Conservation (phyloP, 1,140 invertebrate genomes). For the Drosophila grimshawi region DNA sequence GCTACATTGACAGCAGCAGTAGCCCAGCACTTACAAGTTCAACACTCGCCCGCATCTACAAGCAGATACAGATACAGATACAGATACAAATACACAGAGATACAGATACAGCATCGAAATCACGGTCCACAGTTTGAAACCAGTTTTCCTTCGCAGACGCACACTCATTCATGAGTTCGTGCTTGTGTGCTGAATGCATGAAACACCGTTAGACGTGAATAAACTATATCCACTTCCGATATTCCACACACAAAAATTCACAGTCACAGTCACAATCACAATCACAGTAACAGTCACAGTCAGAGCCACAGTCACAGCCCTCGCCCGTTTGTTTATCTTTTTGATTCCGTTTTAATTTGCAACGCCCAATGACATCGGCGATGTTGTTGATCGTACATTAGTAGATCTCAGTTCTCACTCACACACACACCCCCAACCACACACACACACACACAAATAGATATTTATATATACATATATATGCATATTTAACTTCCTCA, state of each 20-base stretch:
- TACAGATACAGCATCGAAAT: neutral
- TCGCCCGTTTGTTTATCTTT: slow-evolving; percentile 23
- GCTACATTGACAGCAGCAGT: neutral
- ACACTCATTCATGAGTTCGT: slow-evolving; percentile 29
- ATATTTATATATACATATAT: no score
- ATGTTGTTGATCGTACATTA: neutral
- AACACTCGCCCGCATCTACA: slow-evolving; percentile 58
- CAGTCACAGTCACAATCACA: slow-evolving; percentile 2
- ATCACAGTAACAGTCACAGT: slow-evolving; percentile 4
- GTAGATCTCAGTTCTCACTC: slow-evolving; percentile 11
- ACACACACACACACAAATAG: neutral
- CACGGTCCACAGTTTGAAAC: slow-evolving; percentile 40
- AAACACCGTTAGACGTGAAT: slow-evolving; percentile 70
- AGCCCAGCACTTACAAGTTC: slow-evolving; percentile 49
- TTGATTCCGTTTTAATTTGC: slow-evolving; percentile 35
- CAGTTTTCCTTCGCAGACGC: slow-evolving; percentile 68
- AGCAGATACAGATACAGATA: slow-evolving; percentile 5
- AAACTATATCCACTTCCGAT: slow-evolving; percentile 65
- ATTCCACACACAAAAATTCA: slow-evolving; percentile 1
- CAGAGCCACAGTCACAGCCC: slow-evolving; percentile 19
- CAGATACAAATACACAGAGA: slow-evolving; percentile 14
- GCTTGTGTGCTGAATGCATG: slow-evolving; percentile 36
- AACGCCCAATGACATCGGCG: slow-evolving; percentile 34
- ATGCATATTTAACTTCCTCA: slow-evolving; percentile 38
- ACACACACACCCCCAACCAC: no score